Base-by-base conservation (phyloP, 2,888 invertebrate genomes). In the Baronia brevicornis region DNA sequence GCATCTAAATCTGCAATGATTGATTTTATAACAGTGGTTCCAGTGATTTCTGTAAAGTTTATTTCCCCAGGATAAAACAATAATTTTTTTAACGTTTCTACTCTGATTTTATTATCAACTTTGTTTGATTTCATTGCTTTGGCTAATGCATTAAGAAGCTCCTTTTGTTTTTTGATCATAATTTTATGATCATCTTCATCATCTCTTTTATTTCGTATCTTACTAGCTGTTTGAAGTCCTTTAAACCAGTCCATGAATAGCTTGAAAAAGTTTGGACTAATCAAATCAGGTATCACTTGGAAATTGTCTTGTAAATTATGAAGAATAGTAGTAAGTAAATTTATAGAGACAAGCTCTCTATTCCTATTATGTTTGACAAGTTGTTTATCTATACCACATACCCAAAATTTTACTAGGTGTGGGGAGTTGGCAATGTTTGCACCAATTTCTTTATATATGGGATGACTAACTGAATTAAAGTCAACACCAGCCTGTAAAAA, bases 1-100 rank as follows among this genome's bases (percentile, higher is more conserved):
- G 65, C 67, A 37, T 86, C 85, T 36, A 92, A 72, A 59, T 84
- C 86, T 1, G 79, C 71, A n/a, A 88, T 88, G 5, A 91, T 79
- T 29, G 88, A 85, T 56, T 89, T 90, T 0, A 91, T 69, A 24
- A 91, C 60, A 48, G 87, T 89, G 6, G 87, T 87, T 5, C 88
- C 87, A 9, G 91, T 91, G 14, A 89, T 87, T 69, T 91, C 91
- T 51, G 92, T 91, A 40, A 93, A 89, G 65, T 90, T 89, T 38
- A 93, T 87, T 51, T 89, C 88, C 2, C 92, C 92, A 0, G 92
- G 91, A 56, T 87, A 77, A 23, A 91, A 84, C 5, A 92, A 71
- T 1, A 93, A 61, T 48, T 88, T 89, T 34, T 88, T 87, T 18
- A 93, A 60, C 3, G 88, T 79, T 4, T 78, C 71, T 1, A 91